These are phyloP conservation scores for Astreopora myriophthalma DNA, from an alignment of 64 coral and sea anemone genomes.

Conservation along the genomic window DNA sequence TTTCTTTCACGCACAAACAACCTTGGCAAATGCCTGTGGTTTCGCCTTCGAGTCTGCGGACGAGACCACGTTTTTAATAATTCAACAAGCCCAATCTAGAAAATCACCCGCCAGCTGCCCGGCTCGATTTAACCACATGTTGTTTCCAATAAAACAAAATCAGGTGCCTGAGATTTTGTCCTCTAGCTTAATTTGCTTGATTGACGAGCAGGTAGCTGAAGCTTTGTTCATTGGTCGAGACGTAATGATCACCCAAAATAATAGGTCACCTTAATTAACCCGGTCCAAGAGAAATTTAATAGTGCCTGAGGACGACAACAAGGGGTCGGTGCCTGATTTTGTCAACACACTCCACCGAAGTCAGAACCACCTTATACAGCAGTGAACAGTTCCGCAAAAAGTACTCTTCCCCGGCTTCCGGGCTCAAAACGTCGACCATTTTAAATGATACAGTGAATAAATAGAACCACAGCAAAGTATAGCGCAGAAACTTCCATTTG, in stretches of 20 bases:
- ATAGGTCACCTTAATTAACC: no score
- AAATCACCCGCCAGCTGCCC: background rate
- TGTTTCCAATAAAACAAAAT: background rate
- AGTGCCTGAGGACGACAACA: no score
- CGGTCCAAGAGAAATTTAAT: no score
- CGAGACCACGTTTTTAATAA: background rate
- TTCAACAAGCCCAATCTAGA: background rate
- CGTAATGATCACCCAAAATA: no score
- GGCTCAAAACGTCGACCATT: no score
- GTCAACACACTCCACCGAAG: background rate
- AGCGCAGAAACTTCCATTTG: background rate
- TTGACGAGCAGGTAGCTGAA: background rate
- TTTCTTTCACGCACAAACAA: background rate
- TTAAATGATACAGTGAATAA: background rate
- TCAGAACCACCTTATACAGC: background rate
- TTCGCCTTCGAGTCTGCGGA: background rate
- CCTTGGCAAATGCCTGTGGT: background rate
- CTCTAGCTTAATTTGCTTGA: background rate
- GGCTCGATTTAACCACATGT: background rate
- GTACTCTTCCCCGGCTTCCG: no score
- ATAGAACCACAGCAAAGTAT: background rate
- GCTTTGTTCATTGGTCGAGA: no score
- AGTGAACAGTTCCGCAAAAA: background rate
- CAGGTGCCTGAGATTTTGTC: background rate
- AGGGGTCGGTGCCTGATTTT: no score